These are phyloP conservation scores for Seriola quinqueradiata DNA, from an alignment of 2,113 vertebrate species.

Conservation along the genomic window DNA sequence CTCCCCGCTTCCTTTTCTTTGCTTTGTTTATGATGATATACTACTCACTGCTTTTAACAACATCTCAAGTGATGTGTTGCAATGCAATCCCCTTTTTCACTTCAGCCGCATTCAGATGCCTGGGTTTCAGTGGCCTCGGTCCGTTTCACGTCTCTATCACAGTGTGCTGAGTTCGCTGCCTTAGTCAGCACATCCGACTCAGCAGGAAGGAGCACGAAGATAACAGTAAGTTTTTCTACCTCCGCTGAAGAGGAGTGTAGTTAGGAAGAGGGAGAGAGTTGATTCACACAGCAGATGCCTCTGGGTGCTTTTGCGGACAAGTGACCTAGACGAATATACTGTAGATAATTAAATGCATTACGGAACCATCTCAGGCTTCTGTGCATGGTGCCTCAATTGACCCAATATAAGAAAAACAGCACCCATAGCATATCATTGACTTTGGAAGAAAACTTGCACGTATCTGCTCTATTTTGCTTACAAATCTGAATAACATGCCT, in stretches of 20 bases:
- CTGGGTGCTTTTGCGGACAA: conserved; percentile 33
- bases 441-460: conserved; percentile 34
- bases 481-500: conserved; percentile 56
- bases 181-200: conserved; percentile 66
- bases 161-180: conserved; percentile 49
- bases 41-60: conserved; percentile 5
- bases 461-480: conserved; percentile 28
- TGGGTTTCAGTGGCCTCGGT: conserved; percentile 61
- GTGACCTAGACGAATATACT: conserved; percentile 17
- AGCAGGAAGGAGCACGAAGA: conserved; percentile 64
- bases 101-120: conserved; percentile 35
- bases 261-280: conserved; percentile 37
- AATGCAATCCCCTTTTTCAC: background rate
- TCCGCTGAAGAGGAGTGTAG: conserved; percentile 52
- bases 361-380: conserved; percentile 50
- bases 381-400: conserved; percentile 31
- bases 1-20: background rate
- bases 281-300: conserved; percentile 78
- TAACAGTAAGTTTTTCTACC: conserved; percentile 65
- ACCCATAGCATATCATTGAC: conserved; percentile 5
- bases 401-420: conserved; percentile 1
- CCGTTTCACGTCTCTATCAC: conserved; percentile 64
- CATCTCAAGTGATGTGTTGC: background rate
- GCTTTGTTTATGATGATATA: background rate
- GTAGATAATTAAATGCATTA: conserved; percentile 60